phyloP scores from a whole-genome alignment of 2,113 vertebrate species.

The Phrynosoma blainvillii region DNA sequence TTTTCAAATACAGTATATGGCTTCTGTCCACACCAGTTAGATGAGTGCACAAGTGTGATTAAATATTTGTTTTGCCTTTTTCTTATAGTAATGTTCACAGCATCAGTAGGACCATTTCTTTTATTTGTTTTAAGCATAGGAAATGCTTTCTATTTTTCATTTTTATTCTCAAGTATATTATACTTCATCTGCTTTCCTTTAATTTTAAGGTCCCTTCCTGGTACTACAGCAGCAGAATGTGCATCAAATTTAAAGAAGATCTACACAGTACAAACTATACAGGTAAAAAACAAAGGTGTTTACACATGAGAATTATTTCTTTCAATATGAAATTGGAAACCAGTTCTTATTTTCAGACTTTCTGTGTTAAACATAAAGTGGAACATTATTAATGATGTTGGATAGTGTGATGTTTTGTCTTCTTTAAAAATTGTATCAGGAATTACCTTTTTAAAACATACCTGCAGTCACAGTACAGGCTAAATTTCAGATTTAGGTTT shows the following conservation, averaged over 20 bases:
- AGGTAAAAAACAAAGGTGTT: constrained; percentile 76
- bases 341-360: not conserved
- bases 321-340: not conserved
- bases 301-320: not conserved
- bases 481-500: not conserved
- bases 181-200: not conserved
- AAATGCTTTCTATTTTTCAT: not conserved
- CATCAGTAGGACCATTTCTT: not conserved
- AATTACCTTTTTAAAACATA: not conserved
- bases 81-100: not conserved
- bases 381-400: not conserved
- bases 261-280: constrained; percentile 92
- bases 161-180: not conserved
- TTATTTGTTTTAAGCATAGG: not conserved
- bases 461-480: no score
- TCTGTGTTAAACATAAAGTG: not conserved
- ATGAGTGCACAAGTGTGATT: not conserved
- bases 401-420: not conserved
- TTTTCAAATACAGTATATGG: not conserved
- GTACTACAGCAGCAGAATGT: constrained; percentile 93
- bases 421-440: not conserved
- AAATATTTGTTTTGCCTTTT: not conserved
- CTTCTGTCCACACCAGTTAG: not conserved
- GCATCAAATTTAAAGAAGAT: constrained; percentile 96
- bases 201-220: constrained; percentile 87